Evolutionary conservation across 2,113 vertebrate genomes (phyloP).

Genomic region (Megaleporinus macrocephalus): DNA sequence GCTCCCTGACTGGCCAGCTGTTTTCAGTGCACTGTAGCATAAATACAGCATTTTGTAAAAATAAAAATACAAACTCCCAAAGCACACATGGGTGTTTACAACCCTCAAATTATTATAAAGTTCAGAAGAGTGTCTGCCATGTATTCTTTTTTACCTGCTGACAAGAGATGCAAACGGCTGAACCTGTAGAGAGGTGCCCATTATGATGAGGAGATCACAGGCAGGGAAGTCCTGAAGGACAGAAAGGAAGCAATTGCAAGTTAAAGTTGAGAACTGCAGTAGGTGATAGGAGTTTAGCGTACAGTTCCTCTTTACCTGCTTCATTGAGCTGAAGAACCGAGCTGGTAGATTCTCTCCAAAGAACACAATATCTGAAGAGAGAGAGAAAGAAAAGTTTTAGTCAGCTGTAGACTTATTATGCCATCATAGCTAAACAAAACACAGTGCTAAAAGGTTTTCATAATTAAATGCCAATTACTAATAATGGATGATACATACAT

Average conservation of each 20-base stretch:
- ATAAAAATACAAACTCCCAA: too few relatives aligned
- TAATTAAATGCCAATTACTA: too few relatives aligned
- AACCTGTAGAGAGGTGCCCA: constrained; percentile 93
- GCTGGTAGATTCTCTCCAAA: constrained; percentile 89
- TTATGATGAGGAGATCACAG: constrained; percentile 89
- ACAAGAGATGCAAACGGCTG: constrained; percentile 91
- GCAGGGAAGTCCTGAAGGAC: constrained; percentile 83
- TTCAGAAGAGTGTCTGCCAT: too few relatives aligned
- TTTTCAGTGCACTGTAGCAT: too few relatives aligned
- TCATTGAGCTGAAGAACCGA: constrained; percentile 86
- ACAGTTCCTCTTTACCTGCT: constrained; percentile 77
- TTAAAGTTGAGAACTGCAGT: neutral
- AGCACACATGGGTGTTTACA: too few relatives aligned
- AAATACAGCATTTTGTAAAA: too few relatives aligned
- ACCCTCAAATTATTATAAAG: too few relatives aligned
- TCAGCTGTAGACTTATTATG: neutral
- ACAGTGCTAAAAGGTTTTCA: too few relatives aligned
- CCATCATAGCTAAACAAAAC: too few relatives aligned
- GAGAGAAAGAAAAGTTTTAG: neutral
- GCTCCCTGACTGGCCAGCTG: too few relatives aligned
- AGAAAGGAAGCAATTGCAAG: neutral
- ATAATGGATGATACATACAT: too few relatives aligned
- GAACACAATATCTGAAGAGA: constrained; percentile 86
- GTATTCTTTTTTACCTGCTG: constrained; percentile 79
- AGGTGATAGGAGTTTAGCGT: neutral